Base-by-base conservation (phyloP, 2,797 vertebrate genomes). In the Sebastes glaucus region DNA sequence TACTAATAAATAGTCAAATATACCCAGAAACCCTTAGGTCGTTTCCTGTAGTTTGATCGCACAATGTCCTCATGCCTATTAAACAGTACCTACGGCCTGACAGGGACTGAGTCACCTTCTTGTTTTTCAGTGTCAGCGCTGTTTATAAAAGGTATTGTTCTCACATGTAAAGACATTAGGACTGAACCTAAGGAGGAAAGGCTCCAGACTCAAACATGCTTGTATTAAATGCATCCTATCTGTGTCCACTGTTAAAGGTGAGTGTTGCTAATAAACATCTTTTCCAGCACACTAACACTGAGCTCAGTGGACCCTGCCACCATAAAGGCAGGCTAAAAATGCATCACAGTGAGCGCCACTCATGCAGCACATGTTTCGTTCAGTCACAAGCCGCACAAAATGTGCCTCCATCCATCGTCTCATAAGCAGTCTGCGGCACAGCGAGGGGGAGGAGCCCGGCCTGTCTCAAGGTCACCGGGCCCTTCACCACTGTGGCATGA, bases 391-490 rank as follows among this genome's bases (percentile, higher is more conserved):
- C 69, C 6, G 8, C 9, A 61, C 25, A 62, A 63, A 75, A 71
- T 18, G 52, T 13, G 64, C 72, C 69, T 74, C 74, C 89, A 92
- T 91, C 90, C 90, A 85, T 93, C 92, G 74, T 84, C 80, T 74
- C 71, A 38, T 61, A 89, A 84, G 78, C 87, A 89, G 78, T 88
- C 81, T 86, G 88, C 79, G 57, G 87, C 82, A 73, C 88, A 72
- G 83, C 8, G 65, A 84, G 77, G 84, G 85, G 71, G 42, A 85
- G 83, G 86, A 82, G 90, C 84, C 68, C 46, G 80, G 85, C 73
- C 83, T 6, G 79, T 89, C 87, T 90, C 94, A 96, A 96, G 95
- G 95, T 95, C 93, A 92, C 76, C 65, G 70, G 94, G 92, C 92
- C 90, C 93, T 94, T 95, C 89, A 92, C 88, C 67, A 61, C 75